Conservation (phyloP, 2,888 invertebrate species). For the Timema podura region DNA sequence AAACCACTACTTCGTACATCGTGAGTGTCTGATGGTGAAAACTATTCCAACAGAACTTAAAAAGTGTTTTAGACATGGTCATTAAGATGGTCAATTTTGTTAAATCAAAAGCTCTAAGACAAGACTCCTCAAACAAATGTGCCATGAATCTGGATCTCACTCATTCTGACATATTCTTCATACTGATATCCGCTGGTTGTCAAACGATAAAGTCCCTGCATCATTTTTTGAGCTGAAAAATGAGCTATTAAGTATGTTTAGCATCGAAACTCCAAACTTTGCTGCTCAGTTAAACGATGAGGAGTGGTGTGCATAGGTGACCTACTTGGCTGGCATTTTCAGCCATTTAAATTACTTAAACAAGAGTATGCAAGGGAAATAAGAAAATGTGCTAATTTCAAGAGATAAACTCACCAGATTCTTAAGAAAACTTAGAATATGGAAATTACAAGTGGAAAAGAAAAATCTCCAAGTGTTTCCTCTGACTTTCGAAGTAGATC, state of each 20-base stretch:
- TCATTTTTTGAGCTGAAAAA: too few relatives aligned
- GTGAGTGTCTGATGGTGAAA: neutral
- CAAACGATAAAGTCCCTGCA: too few relatives aligned
- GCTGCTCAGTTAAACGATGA: neutral
- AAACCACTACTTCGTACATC: neutral
- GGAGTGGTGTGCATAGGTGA: neutral
- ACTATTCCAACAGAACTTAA: neutral
- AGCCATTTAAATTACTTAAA: too few relatives aligned
- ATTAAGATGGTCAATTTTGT: too few relatives aligned
- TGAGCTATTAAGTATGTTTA: conserved; percentile 8
- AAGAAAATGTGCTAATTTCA: neutral
- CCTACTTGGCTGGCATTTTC: neutral
- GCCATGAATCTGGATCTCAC: neutral
- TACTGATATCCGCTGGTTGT: too few relatives aligned
- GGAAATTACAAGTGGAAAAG: neutral
- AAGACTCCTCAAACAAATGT: too few relatives aligned
- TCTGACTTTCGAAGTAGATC: neutral
- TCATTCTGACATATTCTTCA: neutral
- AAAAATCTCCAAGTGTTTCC: conserved; percentile 7
- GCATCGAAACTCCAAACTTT: neutral
- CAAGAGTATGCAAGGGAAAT: too few relatives aligned
- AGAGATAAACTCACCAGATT: too few relatives aligned
- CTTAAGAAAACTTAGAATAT: too few relatives aligned
- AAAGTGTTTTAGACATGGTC: too few relatives aligned
- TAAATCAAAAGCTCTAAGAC: too few relatives aligned